A percentile compares a stretch with the other conserved stretches of the same genome.
Evolutionary conservation across 1,140 invertebrate genomes (phyloP).

Genomic region (Drosophila quadrilineata): DNA sequence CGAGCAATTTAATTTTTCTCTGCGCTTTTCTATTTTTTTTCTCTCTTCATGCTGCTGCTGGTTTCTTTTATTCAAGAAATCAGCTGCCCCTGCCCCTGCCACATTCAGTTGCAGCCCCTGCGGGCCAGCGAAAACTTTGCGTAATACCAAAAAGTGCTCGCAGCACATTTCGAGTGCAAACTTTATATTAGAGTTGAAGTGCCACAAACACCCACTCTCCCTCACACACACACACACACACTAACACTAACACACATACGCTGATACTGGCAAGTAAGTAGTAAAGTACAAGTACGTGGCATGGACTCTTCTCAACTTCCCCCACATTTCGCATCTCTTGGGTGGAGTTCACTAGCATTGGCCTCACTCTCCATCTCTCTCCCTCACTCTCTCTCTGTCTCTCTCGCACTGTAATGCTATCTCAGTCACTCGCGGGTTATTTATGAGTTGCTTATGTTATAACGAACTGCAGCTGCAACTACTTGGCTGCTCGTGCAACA

Average conservation of each 20-base stretch:
- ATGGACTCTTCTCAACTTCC: conserved; percentile 8
- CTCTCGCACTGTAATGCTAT: too few relatives aligned
- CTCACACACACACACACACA: conserved; percentile 15
- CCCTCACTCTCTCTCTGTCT: too few relatives aligned
- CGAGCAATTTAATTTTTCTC: conserved; percentile 73
- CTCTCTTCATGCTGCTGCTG: conserved; percentile 23
- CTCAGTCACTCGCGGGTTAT: too few relatives aligned
- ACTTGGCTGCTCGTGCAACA: conserved; percentile 16
- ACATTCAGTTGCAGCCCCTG: conserved; percentile 14
- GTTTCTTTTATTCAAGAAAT: conserved; percentile 46
- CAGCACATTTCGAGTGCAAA: conserved; percentile 77
- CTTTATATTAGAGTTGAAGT: conserved; percentile 79
- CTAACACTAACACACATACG: background rate
- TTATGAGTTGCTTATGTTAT: conserved; percentile 75
- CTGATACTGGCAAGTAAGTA: conserved; percentile 49
- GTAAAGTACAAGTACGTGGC: conserved; percentile 74
- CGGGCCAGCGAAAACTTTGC: conserved; percentile 63
- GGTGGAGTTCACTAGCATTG: conserved; percentile 28
- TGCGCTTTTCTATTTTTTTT: conserved; percentile 25
- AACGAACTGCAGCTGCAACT: conserved; percentile 56
- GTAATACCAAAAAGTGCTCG: conserved; percentile 77
- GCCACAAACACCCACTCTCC: conserved; percentile 51
- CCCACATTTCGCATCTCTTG: background rate
- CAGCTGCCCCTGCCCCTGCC: conserved; percentile 30
- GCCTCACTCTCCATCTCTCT: too few relatives aligned